Evolutionary conservation across 2,888 invertebrate genomes (phyloP).

Genomic region (Proisotoma minuta): DNA sequence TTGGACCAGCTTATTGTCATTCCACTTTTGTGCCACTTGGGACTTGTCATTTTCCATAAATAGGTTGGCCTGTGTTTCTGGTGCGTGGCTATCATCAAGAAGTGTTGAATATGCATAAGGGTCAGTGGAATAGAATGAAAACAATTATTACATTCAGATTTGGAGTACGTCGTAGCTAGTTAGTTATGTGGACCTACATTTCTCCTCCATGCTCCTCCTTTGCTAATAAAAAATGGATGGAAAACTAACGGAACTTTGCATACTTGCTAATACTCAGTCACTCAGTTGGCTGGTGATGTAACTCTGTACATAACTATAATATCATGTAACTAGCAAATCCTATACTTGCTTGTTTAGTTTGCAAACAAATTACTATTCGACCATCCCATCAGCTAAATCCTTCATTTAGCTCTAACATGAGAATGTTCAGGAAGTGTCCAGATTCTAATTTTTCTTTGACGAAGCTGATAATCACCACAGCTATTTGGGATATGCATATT

Average conservation of each 20-base stretch:
- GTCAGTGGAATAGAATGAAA: background rate
- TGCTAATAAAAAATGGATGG: background rate
- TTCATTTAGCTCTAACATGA: no score
- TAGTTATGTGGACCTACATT: background rate
- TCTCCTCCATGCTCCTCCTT: background rate
- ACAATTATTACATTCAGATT: background rate
- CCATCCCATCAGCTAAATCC: no score
- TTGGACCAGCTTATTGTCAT: background rate
- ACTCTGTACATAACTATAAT: background rate
- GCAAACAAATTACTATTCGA: no score
- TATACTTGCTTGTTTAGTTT: no score
- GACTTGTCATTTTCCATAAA: slow-evolving; percentile 1
- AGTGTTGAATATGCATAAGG: background rate
- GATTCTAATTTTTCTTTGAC: no score
- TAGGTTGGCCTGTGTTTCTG: background rate
- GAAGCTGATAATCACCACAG: no score
- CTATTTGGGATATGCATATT: no score
- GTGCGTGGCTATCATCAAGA: background rate
- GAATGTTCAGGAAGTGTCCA: no score
- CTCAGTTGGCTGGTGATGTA: background rate
- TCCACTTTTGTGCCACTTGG: background rate
- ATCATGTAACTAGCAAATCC: slow-evolving; percentile 2
- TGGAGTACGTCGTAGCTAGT: background rate
- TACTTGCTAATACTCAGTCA: background rate
- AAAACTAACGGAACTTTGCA: background rate